Base-by-base conservation (phyloP, 2,888 invertebrate species). In the Tenthredo distinguenda region DNA sequence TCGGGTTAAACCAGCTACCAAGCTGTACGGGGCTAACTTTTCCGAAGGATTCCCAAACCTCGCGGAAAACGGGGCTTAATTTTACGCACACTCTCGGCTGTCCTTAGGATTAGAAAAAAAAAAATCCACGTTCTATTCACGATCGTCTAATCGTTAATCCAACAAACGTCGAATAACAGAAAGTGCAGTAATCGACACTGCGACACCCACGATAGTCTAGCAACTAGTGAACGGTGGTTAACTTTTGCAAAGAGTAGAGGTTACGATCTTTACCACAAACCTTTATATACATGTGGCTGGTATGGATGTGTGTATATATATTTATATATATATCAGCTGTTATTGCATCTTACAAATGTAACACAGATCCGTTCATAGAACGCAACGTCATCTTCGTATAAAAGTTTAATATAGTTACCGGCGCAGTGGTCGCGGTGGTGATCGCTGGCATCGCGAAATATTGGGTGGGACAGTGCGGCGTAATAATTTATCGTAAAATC, bases 181-280 rank as follows among this genome's bases (percentile, higher is more conserved):
- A 55, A 55, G n/a, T 55, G 18, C 55, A 55, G n/a, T 6, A 55
- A 55, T 55, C 68, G 31, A 21, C 72, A 18, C 34, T 72, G 40
- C 15, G 76, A 76, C 43, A 76, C 43, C 21, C 26, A 47, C 47
- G 76, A 37, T 47, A 7, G 79, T 79, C 55, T 79, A 58, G 26
- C 37, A 6, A 37, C 81, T 81, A 40, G 81, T 81, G 81, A 81
- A 62, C 81, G 81, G 62, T 62, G 58, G 50, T 77, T 18, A 58
- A 62, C 62, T 81, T 81, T 62, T 62, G 58, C 21, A 34, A 18
- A 62, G 58, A 81, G 50, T 62, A 81, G 81, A 81, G 81, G 81
- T 81, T 62, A 62, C 62, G 81, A 58, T 81, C 81, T 81, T 81
- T 62, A 31, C 18, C 62, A 40, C 81, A 62, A 62, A 40, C 40